Base-by-base conservation (phyloP, 2,888 invertebrate genomes). In the Ischnura elegans region DNA sequence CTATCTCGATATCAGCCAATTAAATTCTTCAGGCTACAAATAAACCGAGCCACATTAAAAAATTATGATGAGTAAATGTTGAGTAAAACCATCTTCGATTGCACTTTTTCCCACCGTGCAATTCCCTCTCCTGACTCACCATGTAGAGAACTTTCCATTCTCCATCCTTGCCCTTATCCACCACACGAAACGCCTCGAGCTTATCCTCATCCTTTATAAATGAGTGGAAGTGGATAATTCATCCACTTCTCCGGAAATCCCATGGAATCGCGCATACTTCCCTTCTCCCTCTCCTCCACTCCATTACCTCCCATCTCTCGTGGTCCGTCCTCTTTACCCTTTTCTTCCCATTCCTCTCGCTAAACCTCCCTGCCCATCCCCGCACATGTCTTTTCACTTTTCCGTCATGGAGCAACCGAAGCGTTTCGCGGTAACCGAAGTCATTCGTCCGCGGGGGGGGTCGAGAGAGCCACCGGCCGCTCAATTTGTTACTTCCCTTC, bases 381-480 rank as follows among this genome's bases (percentile, higher is more conserved):
- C 46, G 8, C 87, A 29, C 51, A 36, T 87, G 87, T 87, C 87
- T 87, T 87, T 87, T 87, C 87, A 87, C 87, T 87, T 87, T 85
- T 87, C 87, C 51, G 87, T 87, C 87, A 87, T 87, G 87, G 87
- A 87, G 36, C 87, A 87, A 87, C 87, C 87, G 87, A 87, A 87
- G 47, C 87, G 87, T 87, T 87, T 87, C 47, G 87, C 87, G 87
- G 87, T 87, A 87, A 47, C 51, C 87, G 87, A 51, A 87, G 47
- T 51, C 87, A 87, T 87, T 87, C 87, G 87, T 87, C 87, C 87
- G 87, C 87, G 51, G 87, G 87, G 51, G 1, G 51, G 51, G 51
- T 5, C 13, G 47, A n/a, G 61, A 47, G n/a, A 87, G 51, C 51
- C 87, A 47, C 29, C 51, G 87, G 87, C 87, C 87, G 51, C 87